Base-by-base conservation (phyloP, 2,888 invertebrate genomes). In the Ametastegia equiseti region DNA sequence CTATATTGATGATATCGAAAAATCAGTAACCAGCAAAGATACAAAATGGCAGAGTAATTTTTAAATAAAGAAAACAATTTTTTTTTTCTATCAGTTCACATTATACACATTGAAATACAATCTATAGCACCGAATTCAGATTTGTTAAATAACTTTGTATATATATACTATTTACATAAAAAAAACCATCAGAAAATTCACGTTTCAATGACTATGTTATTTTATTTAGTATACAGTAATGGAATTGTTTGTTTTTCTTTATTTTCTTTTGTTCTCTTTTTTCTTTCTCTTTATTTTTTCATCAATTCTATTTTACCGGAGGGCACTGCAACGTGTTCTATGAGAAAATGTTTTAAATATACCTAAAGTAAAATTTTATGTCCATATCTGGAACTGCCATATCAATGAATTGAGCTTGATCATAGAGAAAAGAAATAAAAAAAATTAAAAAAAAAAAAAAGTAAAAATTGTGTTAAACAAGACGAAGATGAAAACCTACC, bases 371-470 rank as follows among this genome's bases (percentile, higher is more conserved):
- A 84, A 83, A 81, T 84, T 82, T 82, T 82, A 90, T 89, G 92
- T 93, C 93, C 94, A 94, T 94, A 94, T 94, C 94, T 94, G 94
- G 94, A 94, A 94, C 94, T 94, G 94, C 94, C 94, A 94, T 94
- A 94, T 94, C 94, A 93, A 90, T 90, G 85, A 89, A 90, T 91
- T 91, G 91, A 91, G 90, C 91, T 91, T 91, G 89, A 90, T 88
- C 89, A 89, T 90, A 87, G 90, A 89, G 85, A 88, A 80, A 65
- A 80, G 63, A 79, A 83, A 81, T 73, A 83, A 88, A 86, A 84
- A 83, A 86, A 86, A 87, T 4, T n/a, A n/a, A n/a, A n/a, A 81
- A 84, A 84, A 81, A 84, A 86, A 85, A 83, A 78, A 85, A 85
- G 84, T 83, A 84, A 84, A 63, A 78, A 83, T 80, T 47, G 65